Evolutionary conservation across 2,113 vertebrate species (phyloP).

Genomic region (Accipiter virgatus): DNA sequence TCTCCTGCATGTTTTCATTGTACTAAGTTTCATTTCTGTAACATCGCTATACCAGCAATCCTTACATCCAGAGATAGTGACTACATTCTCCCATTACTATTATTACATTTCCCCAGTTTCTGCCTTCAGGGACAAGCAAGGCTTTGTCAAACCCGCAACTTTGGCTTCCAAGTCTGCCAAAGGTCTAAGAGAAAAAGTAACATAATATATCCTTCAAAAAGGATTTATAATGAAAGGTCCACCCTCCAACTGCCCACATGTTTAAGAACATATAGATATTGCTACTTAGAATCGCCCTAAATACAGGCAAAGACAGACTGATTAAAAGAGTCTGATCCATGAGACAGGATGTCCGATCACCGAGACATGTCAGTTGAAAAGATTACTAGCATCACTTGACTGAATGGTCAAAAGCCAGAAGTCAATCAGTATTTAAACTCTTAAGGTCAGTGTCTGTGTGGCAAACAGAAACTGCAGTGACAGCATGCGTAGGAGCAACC

Average conservation of each 20-base stretch:
- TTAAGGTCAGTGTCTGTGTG: not conserved
- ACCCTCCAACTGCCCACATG: not conserved
- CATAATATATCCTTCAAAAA: not conserved
- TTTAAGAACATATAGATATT: not conserved
- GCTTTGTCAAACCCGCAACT: not conserved
- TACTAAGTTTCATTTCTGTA: not conserved
- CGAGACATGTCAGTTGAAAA: not conserved
- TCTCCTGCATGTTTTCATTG: not conserved
- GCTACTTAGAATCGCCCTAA: not conserved
- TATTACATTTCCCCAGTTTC: not conserved
- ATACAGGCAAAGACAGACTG: not conserved
- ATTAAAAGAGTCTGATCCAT: not conserved
- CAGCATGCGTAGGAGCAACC: not conserved
- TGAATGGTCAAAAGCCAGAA: not conserved
- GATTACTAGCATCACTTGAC: not conserved
- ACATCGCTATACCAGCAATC: not conserved
- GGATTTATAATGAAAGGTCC: not conserved
- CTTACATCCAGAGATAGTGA: not conserved
- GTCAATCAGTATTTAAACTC: not conserved
- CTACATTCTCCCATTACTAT: not conserved
- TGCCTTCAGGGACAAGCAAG: not conserved
- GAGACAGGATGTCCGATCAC: not conserved
- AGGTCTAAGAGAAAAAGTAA: not conserved
- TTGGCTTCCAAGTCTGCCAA: not conserved
- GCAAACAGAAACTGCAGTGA: not conserved